These are phyloP conservation scores for Agelas oroides DNA, from an alignment of 37 sponge, comb jelly and placozoan genomes.

Conservation along the genomic window DNA sequence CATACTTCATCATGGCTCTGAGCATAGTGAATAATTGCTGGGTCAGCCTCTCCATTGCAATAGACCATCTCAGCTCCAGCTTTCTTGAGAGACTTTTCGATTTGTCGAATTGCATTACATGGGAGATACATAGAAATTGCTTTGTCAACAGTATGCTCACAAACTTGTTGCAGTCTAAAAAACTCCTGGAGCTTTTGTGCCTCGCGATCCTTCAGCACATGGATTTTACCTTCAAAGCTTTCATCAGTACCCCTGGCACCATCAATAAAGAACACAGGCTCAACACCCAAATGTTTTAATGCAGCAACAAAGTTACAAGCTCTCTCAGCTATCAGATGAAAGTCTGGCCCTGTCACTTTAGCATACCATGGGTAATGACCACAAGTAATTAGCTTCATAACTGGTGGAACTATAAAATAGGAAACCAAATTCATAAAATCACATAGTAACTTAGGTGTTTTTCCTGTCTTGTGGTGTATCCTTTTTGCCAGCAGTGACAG, in stretches of 20 bases:
- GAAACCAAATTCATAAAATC: background rate
- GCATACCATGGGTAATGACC: slow-evolving; percentile 28
- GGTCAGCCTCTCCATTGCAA: no score
- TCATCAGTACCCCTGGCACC: background rate
- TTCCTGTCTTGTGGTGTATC: slow-evolving; percentile 4
- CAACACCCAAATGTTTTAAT: no score
- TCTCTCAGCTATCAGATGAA: background rate
- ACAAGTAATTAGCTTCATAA: background rate
- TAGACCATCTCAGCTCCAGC: no score
- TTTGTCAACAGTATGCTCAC: no score
- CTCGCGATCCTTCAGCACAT: background rate
- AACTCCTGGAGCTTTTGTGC: no score
- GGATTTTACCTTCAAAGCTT: background rate
- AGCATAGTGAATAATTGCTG: no score
- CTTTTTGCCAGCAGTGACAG: slow-evolving; percentile 3
- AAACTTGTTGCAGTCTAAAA: no score
- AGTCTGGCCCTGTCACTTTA: slow-evolving; percentile 29
- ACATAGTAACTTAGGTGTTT: background rate
- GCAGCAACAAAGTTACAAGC: slow-evolving; percentile 25
- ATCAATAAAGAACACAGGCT: slow-evolving; percentile 54
- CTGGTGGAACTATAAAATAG: background rate
- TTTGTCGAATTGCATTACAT: no score
- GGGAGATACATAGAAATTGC: background rate
- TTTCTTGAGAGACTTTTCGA: no score
- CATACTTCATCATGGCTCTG: no score